Base-by-base conservation (phyloP, 2,888 invertebrate genomes). In the Neocrepidodera transversa region DNA sequence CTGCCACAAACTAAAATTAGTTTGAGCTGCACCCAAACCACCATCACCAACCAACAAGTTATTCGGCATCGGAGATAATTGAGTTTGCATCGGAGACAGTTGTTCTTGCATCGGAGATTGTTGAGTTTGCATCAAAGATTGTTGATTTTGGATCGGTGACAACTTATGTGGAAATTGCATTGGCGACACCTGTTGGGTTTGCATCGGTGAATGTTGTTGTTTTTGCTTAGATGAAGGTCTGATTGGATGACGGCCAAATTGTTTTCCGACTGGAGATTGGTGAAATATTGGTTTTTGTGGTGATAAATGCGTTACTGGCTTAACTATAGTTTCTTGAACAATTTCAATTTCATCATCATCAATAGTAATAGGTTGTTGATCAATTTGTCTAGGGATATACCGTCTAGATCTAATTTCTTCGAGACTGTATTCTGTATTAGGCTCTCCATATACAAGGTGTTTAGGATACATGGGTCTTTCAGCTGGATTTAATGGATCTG, bases 351-450 rank as follows among this genome's bases (percentile, higher is more conserved):
- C 61, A 17, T 49, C 60, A 38, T 55, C 62, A 11, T 63, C 59
- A 23, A 50, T 30, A 23, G 55, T 57, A 2, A 56, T 42, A 13
- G 42, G 52, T 20, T 48, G 53, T 28, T 14, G 16, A 16, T 16
- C 13, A 10, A 2, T 23, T 11, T 32, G 4, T 36, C 26, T 54
- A 2, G 10, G 14, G 7, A 23, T 16, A 47, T 54, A 54, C 23
- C 42, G 18, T 68, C 82, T 81, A 60, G 88, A 86, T 71, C 87
- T 82, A 66, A 92, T 82, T 82, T 92, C 91, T 81, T 92, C 92
- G 80, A 91, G 85, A 75, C 89, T 89, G 78, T 85, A 87, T 81
- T 92, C 92, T 65, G 82, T 83, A 64, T 85, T 84, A 1, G 70
- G 69, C 68, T 85, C 84, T 58, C 77, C 76, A 72, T 87, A 88